Evolutionary conservation across 2,888 invertebrate species (phyloP).

Genomic region (Drosophila parthenogenetica): DNA sequence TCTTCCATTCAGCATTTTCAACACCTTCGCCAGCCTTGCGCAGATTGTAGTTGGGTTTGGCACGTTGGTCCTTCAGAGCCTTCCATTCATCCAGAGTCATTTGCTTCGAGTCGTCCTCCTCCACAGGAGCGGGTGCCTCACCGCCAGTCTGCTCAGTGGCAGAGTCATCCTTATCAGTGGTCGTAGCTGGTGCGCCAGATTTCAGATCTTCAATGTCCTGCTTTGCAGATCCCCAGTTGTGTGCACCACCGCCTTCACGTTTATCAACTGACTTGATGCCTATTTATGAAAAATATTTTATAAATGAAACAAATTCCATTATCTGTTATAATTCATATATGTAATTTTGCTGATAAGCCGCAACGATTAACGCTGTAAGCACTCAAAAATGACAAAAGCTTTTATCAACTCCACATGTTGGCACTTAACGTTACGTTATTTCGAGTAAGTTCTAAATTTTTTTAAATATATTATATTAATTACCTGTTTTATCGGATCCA

Average conservation of each 20-base stretch:
- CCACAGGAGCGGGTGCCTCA: constrained; percentile 85
- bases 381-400: too few relatives aligned
- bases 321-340: background rate
- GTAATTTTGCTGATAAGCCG: background rate
- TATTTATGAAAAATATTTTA: constrained; percentile 16
- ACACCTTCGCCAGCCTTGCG: constrained; percentile 98
- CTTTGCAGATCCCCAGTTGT: constrained; percentile 97
- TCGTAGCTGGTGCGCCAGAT: constrained; percentile 58
- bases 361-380: background rate
- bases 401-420: background rate
- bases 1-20: constrained; percentile 96
- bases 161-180: constrained; percentile 83
- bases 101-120: constrained; percentile 93
- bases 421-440: background rate
- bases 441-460: background rate
- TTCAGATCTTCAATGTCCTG: constrained; percentile 91
- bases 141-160: constrained; percentile 84
- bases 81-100: constrained; percentile 98
- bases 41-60: constrained; percentile 94
- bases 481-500: constrained; percentile 96
- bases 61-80: constrained; percentile 90
- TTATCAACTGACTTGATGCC: constrained; percentile 95
- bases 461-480: constrained; percentile 19
- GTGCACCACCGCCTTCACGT: constrained; percentile 96
- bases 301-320: background rate